Percentiles rank a stretch among this genome's conserved stretches.
These are phyloP conservation scores for Aleiodes testaceus DNA, from an alignment of 2,888 invertebrate genomes.

Conservation along the genomic window DNA sequence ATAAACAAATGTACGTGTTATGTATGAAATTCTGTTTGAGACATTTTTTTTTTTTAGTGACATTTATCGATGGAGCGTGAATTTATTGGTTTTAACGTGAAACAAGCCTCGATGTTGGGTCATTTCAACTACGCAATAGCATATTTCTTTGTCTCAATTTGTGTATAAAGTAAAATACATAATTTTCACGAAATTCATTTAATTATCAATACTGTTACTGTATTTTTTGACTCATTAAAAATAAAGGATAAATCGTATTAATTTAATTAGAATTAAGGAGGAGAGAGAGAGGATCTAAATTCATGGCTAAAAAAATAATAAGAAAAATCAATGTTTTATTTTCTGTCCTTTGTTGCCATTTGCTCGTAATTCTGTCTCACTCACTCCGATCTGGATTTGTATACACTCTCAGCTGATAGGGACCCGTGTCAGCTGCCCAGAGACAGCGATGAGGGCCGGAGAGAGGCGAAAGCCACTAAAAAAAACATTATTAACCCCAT, in stretches of 20 bases:
- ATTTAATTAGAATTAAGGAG: background rate
- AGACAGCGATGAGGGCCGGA: constrained; percentile 24
- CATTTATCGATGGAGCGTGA: constrained; percentile 1
- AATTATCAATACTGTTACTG: too few relatives aligned
- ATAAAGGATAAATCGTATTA: background rate
- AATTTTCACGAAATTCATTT: too few relatives aligned
- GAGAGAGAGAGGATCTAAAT: too few relatives aligned
- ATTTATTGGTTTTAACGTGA: constrained; percentile 26
- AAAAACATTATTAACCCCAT: background rate
- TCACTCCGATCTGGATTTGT: constrained; percentile 58
- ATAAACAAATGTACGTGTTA: too few relatives aligned
- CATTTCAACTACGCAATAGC: constrained; percentile 54
- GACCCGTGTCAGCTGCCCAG: constrained; percentile 64
- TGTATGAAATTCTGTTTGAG: background rate
- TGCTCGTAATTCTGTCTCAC: constrained; percentile 34
- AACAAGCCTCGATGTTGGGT: constrained; percentile 24
- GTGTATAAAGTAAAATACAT: background rate
- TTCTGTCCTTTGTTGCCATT: constrained; percentile 33
- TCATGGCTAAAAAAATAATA: background rate
- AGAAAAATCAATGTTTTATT: constrained; percentile 27
- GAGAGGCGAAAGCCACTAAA: background rate
- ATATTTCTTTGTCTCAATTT: constrained; percentile 46
- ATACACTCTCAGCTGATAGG: constrained; percentile 69
- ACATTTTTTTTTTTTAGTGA: constrained; percentile 28
- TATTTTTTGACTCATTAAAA: too few relatives aligned